phyloP scores from a whole-genome alignment of 2,888 invertebrate species.

The Sinhomidia bicolor region DNA sequence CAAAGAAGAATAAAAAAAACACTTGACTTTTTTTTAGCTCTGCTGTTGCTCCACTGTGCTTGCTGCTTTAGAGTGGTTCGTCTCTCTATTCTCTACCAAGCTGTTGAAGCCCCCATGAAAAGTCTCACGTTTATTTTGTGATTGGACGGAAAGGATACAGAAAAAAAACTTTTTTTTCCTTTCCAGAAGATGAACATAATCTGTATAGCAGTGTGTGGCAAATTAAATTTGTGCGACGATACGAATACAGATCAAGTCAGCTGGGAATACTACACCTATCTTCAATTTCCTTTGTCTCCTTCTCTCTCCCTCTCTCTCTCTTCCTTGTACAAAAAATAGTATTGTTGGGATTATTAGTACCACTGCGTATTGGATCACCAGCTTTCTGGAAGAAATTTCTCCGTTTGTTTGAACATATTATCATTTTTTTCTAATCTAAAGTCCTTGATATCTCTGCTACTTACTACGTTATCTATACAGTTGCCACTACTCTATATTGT shows the following conservation, averaged over 20 bases:
- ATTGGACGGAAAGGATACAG: background rate
- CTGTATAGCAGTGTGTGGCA: background rate
- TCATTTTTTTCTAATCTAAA: too few relatives aligned
- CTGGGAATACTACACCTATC: too few relatives aligned
- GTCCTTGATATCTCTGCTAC: too few relatives aligned
- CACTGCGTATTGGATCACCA: too few relatives aligned
- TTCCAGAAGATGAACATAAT: background rate
- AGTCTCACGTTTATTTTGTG: background rate
- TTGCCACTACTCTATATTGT: too few relatives aligned
- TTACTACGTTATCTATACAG: too few relatives aligned
- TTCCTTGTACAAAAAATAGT: background rate
- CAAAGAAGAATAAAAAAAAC: background rate
- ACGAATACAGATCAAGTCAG: background rate
- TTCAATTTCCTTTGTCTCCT: background rate
- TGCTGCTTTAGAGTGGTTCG: too few relatives aligned
- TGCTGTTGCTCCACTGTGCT: background rate
- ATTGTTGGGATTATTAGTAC: too few relatives aligned
- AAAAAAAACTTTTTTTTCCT: conserved; percentile 39
- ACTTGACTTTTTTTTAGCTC: background rate
- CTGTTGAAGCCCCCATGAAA: too few relatives aligned
- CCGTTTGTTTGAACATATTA: too few relatives aligned
- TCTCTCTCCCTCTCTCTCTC: background rate
- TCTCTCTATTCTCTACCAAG: too few relatives aligned
- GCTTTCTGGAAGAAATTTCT: too few relatives aligned
- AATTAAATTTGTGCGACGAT: conserved; percentile 1